A percentile compares a stretch with the other conserved stretches of the same genome.
phyloP scores from a whole-genome alignment of 2,888 invertebrate species.

The Ophion ventricosus region DNA sequence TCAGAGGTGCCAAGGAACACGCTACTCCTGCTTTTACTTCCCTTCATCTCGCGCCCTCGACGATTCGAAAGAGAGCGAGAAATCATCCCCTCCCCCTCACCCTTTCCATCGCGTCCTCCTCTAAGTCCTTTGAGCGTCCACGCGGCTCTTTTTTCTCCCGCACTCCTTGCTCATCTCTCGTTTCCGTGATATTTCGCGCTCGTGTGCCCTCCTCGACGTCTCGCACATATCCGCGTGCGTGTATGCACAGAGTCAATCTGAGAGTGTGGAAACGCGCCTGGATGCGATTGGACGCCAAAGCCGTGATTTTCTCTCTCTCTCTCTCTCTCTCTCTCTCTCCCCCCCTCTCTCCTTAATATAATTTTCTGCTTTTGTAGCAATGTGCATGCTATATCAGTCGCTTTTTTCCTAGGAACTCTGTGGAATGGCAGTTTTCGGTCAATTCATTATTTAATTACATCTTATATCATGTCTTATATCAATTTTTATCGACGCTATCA shows the following conservation, averaged over 20 bases:
- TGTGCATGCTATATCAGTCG: neutral
- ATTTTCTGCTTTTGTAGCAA: neutral
- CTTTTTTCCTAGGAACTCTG: neutral
- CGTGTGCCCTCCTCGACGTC: neutral
- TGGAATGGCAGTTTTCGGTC: neutral
- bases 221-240: neutral
- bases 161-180: conserved; percentile 15
- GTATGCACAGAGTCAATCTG: conserved; percentile 2
- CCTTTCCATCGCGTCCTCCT: neutral
- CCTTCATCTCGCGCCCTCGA: conserved; percentile 53
- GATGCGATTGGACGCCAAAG: conserved; percentile 41
- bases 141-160: neutral
- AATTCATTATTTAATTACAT: neutral
- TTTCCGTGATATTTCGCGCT: conserved; percentile 53
- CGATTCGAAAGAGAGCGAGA: conserved; percentile 47
- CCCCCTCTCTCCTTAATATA: too few species aligned
- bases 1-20: conserved; percentile 59
- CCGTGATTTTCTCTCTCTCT: conserved; percentile 33
- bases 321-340: neutral
- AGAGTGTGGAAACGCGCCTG: conserved; percentile 59
- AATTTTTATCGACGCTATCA: neutral
- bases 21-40: conserved; percentile 36
- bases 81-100: conserved; percentile 19
- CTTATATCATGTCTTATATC: neutral
- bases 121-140: conserved; percentile 3